Conservation (phyloP, 2,797 vertebrate genomes). For the Ptychadena robeensis region DNA sequence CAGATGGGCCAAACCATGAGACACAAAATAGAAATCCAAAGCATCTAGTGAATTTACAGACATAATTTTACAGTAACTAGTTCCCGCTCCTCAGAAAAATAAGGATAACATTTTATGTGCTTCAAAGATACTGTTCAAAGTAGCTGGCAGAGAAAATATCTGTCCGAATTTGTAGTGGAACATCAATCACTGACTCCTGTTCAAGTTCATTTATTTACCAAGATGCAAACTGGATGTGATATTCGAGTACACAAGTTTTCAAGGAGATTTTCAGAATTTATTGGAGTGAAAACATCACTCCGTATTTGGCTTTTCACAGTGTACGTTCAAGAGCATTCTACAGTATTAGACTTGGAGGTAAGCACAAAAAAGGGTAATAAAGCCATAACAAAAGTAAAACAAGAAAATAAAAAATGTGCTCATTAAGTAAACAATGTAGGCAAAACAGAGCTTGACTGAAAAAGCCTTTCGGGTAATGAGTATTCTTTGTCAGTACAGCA, state of each 20-base stretch:
- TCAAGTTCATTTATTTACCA: constrained; percentile 18
- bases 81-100: no score
- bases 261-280: constrained; percentile 48
- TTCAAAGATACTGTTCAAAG: neutral
- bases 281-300: constrained; percentile 50
- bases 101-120: no score
- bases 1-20: no score
- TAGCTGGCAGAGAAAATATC: neutral
- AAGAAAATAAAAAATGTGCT: constrained; percentile 43
- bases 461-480: constrained; percentile 22
- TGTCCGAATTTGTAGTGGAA: constrained; percentile 17
- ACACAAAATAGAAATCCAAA: no score
- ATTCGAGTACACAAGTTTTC: constrained; percentile 36
- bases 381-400: constrained; percentile 42
- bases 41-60: no score
- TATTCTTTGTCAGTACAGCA: constrained; percentile 7
- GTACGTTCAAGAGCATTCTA: constrained; percentile 22
- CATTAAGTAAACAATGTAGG: constrained; percentile 28
- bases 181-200: constrained; percentile 34
- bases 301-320: constrained; percentile 46
- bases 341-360: constrained; percentile 40
- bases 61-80: no score
- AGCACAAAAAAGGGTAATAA: constrained; percentile 36
- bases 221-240: constrained; percentile 42
- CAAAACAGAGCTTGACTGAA: constrained; percentile 23